Base-by-base conservation (phyloP, 2,888 invertebrate species). In the Panopea generosa region DNA sequence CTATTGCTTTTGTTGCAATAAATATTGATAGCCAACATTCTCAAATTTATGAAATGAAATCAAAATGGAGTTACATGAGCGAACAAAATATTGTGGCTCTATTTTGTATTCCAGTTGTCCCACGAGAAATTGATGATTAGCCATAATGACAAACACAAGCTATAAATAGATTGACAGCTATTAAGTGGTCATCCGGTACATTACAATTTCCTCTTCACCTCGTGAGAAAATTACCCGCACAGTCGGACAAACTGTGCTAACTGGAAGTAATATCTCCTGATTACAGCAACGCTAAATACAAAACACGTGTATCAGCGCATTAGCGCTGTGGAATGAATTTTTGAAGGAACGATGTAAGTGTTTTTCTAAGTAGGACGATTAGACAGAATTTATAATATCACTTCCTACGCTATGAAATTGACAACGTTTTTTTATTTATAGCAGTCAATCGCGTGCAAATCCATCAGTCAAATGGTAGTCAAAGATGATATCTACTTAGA, bases 381-480 rank as follows among this genome's bases (percentile, higher is more conserved):
- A 43, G 72, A 72, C 72, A 59, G 52, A 22, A 77, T 77, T 24
- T 9, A 18, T 29, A n/a, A 24, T 63, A 56, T 72, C 69, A 68
- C 55, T 61, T 55, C 24, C 16, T 29, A 49, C 53, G 33, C 56
- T 63, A 53, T 61, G 61, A 67, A 56, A 73, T 73, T 73, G 73
- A 73, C 67, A 67, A 61, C 40, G 62, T 38, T 50, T 61, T 50
- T 20, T 57, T 47, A 40, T 65, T 70, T 50, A 29, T 47, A 7
- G 47, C 57, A 50, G 74, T 57, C 22, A 52, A 62, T 3, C 38
- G 16, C 22, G 74, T 74, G 33, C 74, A 63, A 62, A 59, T n/a
- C 55, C 68, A 74, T 74, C 68, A 63, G 26, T 74, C 74, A 74
- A 59, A 68, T 45, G 40, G 33, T 52, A 18, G 43, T 61, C 45